Conservation (phyloP, 2,888 invertebrate species). For the Cacoxenus indagator region DNA sequence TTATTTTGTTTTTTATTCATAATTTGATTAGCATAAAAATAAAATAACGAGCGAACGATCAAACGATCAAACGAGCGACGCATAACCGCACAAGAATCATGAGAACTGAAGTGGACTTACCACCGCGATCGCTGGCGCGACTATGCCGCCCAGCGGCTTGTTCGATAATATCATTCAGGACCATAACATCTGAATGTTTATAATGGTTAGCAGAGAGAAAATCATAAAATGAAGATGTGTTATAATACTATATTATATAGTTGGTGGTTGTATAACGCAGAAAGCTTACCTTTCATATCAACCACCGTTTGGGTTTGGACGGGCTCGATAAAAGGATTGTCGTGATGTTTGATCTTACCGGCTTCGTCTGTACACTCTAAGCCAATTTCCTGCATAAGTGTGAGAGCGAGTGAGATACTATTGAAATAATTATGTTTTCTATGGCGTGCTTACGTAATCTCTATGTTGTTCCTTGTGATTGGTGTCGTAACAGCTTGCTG, state of each 20-base stretch:
- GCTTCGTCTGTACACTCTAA: constrained; percentile 84
- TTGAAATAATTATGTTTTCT: background rate
- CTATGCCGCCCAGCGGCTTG: constrained; percentile 93
- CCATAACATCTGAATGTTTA: constrained; percentile 96
- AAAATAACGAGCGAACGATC: background rate
- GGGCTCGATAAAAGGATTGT: constrained; percentile 93
- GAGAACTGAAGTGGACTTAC: constrained; percentile 73
- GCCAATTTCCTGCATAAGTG: constrained; percentile 79
- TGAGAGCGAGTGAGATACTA: background rate
- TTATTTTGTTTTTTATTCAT: background rate
- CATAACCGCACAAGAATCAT: background rate
- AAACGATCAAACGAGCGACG: background rate
- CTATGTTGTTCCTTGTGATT: constrained; percentile 77
- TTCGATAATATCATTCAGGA: constrained; percentile 95
- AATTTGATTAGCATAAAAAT: background rate
- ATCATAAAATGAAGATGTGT: background rate
- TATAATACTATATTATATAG: too few species aligned
- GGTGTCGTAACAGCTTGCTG: constrained; percentile 74
- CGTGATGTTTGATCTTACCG: constrained; percentile 85
- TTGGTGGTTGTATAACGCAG: too few species aligned
- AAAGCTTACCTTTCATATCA: constrained; percentile 92
- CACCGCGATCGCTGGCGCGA: constrained; percentile 88
- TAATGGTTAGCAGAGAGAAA: constrained; percentile 23
- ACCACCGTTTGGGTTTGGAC: constrained; percentile 90
- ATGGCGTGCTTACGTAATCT: constrained; percentile 76